phyloP scores from a whole-genome alignment of 1,140 invertebrate genomes.

The Zaprionus lachaisei region DNA sequence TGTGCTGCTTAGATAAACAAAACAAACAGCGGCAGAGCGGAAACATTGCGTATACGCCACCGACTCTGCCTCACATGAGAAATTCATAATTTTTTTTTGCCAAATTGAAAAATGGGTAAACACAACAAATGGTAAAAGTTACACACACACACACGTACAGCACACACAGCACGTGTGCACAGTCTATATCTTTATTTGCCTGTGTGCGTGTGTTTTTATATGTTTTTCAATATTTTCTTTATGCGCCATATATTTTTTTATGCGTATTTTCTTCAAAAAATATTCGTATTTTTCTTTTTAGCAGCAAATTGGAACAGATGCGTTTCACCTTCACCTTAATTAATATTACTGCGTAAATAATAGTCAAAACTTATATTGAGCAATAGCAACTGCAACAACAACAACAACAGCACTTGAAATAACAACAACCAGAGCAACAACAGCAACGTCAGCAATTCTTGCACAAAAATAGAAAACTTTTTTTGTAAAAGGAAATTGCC shows the following conservation, averaged over 20 bases:
- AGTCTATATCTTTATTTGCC: conserved; percentile 21
- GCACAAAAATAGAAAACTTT: conserved; percentile 24
- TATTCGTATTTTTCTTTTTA: conserved; percentile 37
- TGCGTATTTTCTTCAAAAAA: conserved; percentile 28
- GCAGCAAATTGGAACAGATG: conserved; percentile 64
- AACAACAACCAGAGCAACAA: not conserved
- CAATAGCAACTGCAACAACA: conserved; percentile 4
- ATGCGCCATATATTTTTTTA: conserved; percentile 57
- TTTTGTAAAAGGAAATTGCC: conserved; percentile 23
- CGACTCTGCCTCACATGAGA: conserved; percentile 38
- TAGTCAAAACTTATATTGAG: conserved; percentile 60
- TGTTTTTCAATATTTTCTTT: conserved; percentile 75
- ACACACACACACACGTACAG: conserved; percentile 16
- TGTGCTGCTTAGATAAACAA: conserved; percentile 69
- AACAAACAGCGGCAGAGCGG: conserved; percentile 44
- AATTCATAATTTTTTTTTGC: conserved; percentile 69
- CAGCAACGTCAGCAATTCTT: conserved; percentile 29
- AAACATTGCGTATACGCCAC: conserved; percentile 74
- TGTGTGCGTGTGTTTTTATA: conserved; percentile 52
- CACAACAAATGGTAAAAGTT: conserved; percentile 54
- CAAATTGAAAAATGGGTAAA: conserved; percentile 71
- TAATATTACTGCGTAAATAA: conserved; percentile 73
- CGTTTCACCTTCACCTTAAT: conserved; percentile 80
- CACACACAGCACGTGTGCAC: conserved; percentile 52
- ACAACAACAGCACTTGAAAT: not conserved